These are phyloP conservation scores for Nephila pilipes DNA, from an alignment of 1,140 invertebrate species.

Conservation along the genomic window DNA sequence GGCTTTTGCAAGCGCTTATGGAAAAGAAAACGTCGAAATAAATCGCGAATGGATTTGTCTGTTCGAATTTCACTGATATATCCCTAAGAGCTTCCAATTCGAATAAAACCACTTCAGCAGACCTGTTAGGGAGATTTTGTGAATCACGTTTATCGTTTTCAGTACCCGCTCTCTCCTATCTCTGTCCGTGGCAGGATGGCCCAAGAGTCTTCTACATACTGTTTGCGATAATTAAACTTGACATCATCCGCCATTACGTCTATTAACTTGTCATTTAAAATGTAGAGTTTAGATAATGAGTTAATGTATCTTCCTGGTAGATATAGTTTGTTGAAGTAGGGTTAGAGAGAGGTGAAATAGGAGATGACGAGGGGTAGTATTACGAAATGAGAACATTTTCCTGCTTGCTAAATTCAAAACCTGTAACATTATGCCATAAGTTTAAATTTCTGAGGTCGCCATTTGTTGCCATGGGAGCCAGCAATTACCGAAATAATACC, in stretches of 20 bases:
- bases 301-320: background rate
- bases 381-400: background rate
- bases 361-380: background rate
- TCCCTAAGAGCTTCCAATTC: background rate
- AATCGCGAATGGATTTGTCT: background rate
- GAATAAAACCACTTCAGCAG: background rate
- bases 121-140: background rate
- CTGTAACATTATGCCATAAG: background rate
- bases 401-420: background rate
- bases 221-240: background rate
- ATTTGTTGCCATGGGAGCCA: background rate
- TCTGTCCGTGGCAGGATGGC: background rate
- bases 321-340: background rate
- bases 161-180: background rate
- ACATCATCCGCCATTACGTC: background rate
- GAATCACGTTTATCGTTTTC: background rate
- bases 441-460: background rate
- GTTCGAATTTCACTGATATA: background rate
- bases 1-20: no score
- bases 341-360: background rate
- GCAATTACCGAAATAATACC: no score
- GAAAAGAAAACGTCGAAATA: no score
- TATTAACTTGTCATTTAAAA: conserved; percentile 23
- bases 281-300: conserved; percentile 12
- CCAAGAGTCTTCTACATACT: background rate